Evolutionary conservation across 2,113 vertebrate genomes (phyloP).

Genomic region (Dipodomys merriami): DNA sequence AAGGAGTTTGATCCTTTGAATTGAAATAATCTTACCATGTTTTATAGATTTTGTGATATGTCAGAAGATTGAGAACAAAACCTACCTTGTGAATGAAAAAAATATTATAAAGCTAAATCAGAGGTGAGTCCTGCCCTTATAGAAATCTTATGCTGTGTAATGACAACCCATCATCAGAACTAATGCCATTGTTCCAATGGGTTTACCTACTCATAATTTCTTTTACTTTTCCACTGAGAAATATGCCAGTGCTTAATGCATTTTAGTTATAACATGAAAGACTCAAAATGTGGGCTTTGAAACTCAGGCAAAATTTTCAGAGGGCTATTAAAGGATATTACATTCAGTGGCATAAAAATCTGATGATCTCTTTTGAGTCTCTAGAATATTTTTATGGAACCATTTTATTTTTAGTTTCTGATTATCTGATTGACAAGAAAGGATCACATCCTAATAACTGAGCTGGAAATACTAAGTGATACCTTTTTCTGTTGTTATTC

Average conservation of each 20-base stretch:
- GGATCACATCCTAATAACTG: neutral
- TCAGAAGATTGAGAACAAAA: conserved; percentile 46
- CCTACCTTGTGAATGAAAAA: conserved; percentile 43
- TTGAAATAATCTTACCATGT: conserved; percentile 32
- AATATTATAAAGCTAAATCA: conserved; percentile 34
- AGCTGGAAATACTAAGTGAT: conserved; percentile 28
- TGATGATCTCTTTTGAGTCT: neutral
- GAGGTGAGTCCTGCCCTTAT: neutral
- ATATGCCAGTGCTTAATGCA: neutral
- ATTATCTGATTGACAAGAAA: neutral
- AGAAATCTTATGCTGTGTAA: conserved; percentile 45
- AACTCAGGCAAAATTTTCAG: conserved; percentile 23
- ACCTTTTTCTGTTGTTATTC: neutral
- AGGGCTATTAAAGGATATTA: neutral
- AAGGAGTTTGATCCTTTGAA: conserved; percentile 4
- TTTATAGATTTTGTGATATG: conserved; percentile 39
- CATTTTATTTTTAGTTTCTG: conserved; percentile 30
- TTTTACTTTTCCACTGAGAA: conserved; percentile 65
- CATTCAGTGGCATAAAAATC: conserved; percentile 32
- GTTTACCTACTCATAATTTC: conserved; percentile 58
- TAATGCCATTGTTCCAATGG: conserved; percentile 56
- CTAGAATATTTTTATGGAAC: neutral
- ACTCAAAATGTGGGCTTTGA: conserved; percentile 46
- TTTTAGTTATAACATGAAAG: conserved; percentile 27
- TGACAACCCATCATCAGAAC: conserved; percentile 38